Conservation (phyloP, 2,888 invertebrate genomes). For the Xestia c-nigrum region DNA sequence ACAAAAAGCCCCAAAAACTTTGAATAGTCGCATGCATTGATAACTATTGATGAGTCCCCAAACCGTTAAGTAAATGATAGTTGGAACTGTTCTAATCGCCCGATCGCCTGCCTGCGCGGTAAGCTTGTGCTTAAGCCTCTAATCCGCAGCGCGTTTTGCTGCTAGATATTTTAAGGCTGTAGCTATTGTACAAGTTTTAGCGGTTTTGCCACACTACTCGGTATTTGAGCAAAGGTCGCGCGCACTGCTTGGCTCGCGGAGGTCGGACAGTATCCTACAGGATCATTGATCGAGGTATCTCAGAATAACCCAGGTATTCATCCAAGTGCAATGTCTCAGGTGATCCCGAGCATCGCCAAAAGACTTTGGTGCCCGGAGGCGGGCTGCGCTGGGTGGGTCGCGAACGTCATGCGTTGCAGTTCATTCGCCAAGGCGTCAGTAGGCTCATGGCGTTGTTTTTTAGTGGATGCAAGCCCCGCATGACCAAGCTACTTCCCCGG, state of each 20-base stretch:
- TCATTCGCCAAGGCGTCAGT: too few species aligned
- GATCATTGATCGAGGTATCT: not conserved
- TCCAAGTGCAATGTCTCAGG: too few species aligned
- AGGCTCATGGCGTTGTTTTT: too few species aligned
- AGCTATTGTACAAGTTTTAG: slow-evolving; percentile 13
- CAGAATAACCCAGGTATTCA: not conserved
- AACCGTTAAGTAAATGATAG: slow-evolving; percentile 42
- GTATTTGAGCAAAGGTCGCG: not conserved
- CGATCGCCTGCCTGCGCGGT: slow-evolving; percentile 53
- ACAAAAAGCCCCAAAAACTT: not conserved
- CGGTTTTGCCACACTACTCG: not conserved
- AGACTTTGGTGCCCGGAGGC: too few species aligned
- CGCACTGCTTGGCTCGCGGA: not conserved
- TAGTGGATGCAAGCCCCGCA: too few species aligned
- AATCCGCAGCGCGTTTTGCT: slow-evolving; percentile 40
- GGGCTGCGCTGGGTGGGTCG: too few species aligned
- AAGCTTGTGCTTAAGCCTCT: slow-evolving; percentile 47
- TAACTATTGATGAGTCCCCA: slow-evolving; percentile 35
- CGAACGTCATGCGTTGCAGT: too few species aligned
- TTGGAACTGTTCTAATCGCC: slow-evolving; percentile 49
- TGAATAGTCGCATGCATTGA: slow-evolving; percentile 24
- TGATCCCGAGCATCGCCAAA: too few species aligned
- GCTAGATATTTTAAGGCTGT: slow-evolving; percentile 43
- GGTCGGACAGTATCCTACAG: not conserved
- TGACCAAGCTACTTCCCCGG: too few species aligned